These are phyloP conservation scores for Pantherophis guttatus DNA, from an alignment of 2,113 vertebrate species.

Conservation along the genomic window DNA sequence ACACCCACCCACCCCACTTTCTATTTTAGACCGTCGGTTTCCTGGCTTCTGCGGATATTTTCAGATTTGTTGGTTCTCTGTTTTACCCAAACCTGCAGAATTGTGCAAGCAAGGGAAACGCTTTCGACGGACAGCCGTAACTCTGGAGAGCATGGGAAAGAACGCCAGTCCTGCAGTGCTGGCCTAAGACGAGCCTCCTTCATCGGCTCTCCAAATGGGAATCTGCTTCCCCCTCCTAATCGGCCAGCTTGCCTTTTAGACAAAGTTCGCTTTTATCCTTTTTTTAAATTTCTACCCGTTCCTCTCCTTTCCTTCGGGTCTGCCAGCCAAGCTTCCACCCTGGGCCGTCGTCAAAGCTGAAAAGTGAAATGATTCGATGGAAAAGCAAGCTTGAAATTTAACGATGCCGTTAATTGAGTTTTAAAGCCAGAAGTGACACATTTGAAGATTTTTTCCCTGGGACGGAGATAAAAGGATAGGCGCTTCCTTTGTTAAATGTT, in stretches of 20 bases:
- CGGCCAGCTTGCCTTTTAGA: neutral
- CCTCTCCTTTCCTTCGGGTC: neutral
- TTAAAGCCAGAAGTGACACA: neutral
- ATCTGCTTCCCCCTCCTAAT: neutral
- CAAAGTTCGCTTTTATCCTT: neutral
- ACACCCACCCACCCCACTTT: conserved; percentile 9
- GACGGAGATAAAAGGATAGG: neutral
- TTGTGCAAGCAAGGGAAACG: conserved; percentile 2
- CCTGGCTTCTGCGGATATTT: conserved; percentile 19
- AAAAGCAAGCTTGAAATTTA: neutral
- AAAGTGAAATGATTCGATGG: neutral
- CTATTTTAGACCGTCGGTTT: conserved; percentile 55
- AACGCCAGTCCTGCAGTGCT: no score
- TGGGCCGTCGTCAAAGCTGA: neutral
- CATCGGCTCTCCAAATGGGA: neutral
- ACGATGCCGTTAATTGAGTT: neutral
- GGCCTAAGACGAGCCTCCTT: neutral
- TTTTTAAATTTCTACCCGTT: neutral
- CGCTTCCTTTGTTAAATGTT: neutral
- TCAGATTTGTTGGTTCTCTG: conserved; percentile 23
- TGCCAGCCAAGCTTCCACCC: neutral
- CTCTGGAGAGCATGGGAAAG: neutral
- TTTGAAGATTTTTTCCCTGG: neutral
- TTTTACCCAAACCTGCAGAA: neutral
- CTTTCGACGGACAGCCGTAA: no score